Percentiles rank a stretch among this genome's conserved stretches.
Evolutionary conservation across 1,140 invertebrate species (phyloP).

Genomic region (Subanguina moxae): DNA sequence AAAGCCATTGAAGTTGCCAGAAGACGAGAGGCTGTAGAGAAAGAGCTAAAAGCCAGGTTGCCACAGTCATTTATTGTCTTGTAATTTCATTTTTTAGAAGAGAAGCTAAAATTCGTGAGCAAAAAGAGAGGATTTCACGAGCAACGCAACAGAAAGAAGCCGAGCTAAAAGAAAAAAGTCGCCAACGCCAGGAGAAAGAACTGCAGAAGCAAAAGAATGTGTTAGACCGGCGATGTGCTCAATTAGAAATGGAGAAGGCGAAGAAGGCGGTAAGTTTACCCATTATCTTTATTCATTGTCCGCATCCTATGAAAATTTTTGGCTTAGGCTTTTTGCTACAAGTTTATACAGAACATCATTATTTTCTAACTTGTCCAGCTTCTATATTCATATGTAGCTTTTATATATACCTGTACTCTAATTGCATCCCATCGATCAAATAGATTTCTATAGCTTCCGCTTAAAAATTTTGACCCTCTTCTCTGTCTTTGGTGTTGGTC

Average conservation of each 20-base stretch:
- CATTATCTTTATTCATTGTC: not conserved
- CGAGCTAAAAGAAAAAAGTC: slow-evolving; percentile 24
- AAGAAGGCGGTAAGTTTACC: slow-evolving; percentile 22
- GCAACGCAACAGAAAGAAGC: slow-evolving; percentile 31
- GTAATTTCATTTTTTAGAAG: slow-evolving; percentile 24
- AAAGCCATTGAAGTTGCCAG: slow-evolving; percentile 28
- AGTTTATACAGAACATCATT: no score
- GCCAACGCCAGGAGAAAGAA: slow-evolving; percentile 23
- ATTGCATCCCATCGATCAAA: not conserved
- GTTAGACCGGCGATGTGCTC: slow-evolving; percentile 33
- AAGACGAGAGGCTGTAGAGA: slow-evolving; percentile 32
- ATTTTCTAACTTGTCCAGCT: no score
- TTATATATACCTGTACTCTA: no score
- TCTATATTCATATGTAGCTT: no score
- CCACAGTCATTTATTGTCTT: not conserved
- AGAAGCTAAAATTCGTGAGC: slow-evolving; percentile 37
- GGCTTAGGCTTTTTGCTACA: no score
- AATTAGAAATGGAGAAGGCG: slow-evolving; percentile 33
- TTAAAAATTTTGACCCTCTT: no score
- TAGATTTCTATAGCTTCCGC: not conserved
- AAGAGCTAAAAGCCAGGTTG: slow-evolving; percentile 26
- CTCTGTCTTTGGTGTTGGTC: no score
- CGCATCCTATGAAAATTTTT: not conserved
- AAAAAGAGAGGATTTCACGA: slow-evolving; percentile 30
- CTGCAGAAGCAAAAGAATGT: slow-evolving; percentile 35